Conservation (phyloP, 2,113 vertebrate genomes). For the Sapayoa aenigma region DNA sequence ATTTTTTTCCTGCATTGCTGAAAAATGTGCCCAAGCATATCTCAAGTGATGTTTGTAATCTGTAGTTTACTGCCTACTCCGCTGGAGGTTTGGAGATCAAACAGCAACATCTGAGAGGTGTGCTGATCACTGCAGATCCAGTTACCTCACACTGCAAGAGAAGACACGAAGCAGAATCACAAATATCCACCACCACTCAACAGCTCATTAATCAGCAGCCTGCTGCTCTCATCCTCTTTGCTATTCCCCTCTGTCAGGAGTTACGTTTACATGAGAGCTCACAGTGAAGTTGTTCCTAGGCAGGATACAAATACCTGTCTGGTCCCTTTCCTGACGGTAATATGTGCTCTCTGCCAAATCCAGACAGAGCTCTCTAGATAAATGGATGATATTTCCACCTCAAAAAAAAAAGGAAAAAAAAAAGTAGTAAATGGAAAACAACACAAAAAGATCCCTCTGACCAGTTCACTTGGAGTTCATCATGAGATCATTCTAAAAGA, state of each 20-base stretch:
- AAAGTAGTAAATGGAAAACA: not conserved
- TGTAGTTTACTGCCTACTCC: not conserved
- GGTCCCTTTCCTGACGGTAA: not conserved
- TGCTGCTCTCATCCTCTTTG: not conserved
- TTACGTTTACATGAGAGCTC: not conserved
- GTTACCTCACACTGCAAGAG: not conserved
- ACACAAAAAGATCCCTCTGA: not conserved
- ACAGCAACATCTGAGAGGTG: not conserved
- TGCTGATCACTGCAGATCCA: not conserved
- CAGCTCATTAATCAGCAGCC: conserved; percentile 53
- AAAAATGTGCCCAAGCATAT: not conserved
- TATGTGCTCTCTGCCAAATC: not conserved
- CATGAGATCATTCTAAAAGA: not conserved
- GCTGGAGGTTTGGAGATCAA: not conserved
- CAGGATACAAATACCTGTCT: not conserved
- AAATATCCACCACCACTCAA: not conserved
- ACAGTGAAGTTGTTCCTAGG: not conserved
- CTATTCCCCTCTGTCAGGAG: not conserved
- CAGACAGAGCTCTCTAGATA: not conserved
- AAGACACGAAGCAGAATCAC: not conserved
- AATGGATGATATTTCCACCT: not conserved
- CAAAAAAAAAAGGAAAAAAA: not conserved
- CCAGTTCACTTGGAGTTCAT: not conserved
- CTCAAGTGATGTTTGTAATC: not conserved
- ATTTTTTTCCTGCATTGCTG: not conserved